A percentile compares a stretch with the other conserved stretches of the same genome.
These are phyloP conservation scores for Lasioglossum lativentre DNA, from an alignment of 2,888 invertebrate genomes.

Conservation along the genomic window DNA sequence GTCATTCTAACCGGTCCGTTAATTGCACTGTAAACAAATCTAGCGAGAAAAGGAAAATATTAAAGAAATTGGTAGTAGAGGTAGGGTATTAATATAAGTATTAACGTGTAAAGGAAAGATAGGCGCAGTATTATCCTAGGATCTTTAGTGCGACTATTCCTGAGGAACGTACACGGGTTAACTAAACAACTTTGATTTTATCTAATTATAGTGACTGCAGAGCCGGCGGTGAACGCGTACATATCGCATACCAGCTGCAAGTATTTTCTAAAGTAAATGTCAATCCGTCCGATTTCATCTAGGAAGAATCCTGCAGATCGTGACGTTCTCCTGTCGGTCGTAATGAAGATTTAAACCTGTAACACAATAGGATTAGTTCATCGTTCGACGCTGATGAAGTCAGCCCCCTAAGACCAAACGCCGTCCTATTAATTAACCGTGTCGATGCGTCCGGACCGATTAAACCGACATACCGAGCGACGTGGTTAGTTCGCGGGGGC, in stretches of 20 bases:
- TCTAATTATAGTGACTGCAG: neutral
- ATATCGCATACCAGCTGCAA: neutral
- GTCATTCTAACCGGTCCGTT: neutral
- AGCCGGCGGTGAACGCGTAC: neutral
- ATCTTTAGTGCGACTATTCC: neutral
- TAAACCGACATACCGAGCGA: conserved; percentile 57
- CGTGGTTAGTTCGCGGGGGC: conserved; percentile 60
- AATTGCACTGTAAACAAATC: neutral
- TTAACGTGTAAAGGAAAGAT: neutral
- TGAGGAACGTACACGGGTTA: neutral
- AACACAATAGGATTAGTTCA: conserved; percentile 40
- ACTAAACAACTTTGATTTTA: neutral
- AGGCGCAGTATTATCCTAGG: neutral
- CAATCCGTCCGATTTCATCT: neutral
- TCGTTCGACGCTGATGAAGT: conserved; percentile 42
- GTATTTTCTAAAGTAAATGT: neutral
- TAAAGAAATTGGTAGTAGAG: neutral
- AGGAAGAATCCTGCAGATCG: neutral
- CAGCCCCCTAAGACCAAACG: conserved; percentile 40
- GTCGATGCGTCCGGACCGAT: conserved; percentile 59
- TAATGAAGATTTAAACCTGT: conserved; percentile 54
- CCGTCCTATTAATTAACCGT: conserved; percentile 54
- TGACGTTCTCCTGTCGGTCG: neutral
- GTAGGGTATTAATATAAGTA: neutral
- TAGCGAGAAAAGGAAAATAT: neutral